Base-by-base conservation (phyloP, 2,888 invertebrate genomes). In the Arrhopalites spinosus region DNA sequence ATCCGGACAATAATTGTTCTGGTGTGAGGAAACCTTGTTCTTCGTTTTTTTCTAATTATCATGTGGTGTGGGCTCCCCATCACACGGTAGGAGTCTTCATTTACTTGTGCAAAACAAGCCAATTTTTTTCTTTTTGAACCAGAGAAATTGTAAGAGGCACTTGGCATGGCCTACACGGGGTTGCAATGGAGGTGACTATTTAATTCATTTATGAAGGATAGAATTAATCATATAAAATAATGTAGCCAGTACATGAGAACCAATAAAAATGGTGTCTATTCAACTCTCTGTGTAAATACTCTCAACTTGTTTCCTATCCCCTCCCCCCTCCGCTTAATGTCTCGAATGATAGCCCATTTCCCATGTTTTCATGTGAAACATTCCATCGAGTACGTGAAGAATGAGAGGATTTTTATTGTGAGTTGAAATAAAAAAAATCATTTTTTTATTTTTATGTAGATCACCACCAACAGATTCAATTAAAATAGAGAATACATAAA, bases 1-100 rank as follows among this genome's bases (percentile, higher is more conserved):
- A 27, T 64, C 72, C 64, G 63, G 50, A 50, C 43, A 63, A 72
- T 72, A 47, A 61, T 72, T 72, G 72, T 64, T 63, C 45, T 72
- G 43, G 63, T 36, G 36, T 36, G 36, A 36, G 36, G 36, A 36
- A 36, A 36, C 36, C n/a, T n/a, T 36, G 5, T 36, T 11, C 36
- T 11, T 36, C 36, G 5, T 11, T 36, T 11, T 11, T 11, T 36
- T 11, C 36, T 36, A 36, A 36, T 36, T 36, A 36, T 36, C 36
- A 3, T 36, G 36, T 36, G 36, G 36, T 36, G 36, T 36, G 36
- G 36, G 36, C 36, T 36, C 36, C 36, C 36, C 5, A 36, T 36
- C 36, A 36, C 36, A 36, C 36, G 36, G 5, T 36, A 36, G 5
- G 36, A 36, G 36, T 36, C 36, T 7, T 36, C 36, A 36, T 36